Percentiles rank a stretch among this genome's conserved stretches.
phyloP scores from a whole-genome alignment of 2,113 vertebrate species.

The Bambusicola thoracicus region DNA sequence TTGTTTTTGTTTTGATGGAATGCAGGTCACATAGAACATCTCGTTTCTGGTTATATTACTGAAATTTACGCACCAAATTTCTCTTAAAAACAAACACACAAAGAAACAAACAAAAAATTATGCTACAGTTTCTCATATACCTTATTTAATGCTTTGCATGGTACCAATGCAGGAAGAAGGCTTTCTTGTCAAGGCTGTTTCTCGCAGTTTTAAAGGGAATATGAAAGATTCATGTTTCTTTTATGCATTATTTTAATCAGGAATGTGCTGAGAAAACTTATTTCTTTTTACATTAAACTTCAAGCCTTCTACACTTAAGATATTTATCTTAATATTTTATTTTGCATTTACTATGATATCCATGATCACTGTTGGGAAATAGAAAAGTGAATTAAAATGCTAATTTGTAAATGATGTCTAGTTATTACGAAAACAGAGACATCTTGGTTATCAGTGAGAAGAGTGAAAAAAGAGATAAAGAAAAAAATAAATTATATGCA shows the following conservation, averaged over 20 bases:
- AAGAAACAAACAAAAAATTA: too few relatives aligned
- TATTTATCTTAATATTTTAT: neutral
- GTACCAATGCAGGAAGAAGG: neutral
- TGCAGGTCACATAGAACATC: neutral
- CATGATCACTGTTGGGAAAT: neutral
- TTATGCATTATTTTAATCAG: neutral
- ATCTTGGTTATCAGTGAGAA: neutral
- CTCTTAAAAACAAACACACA: neutral
- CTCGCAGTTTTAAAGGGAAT: neutral
- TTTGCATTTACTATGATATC: neutral
- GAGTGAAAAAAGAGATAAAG: neutral
- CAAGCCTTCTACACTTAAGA: neutral
- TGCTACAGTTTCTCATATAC: neutral
- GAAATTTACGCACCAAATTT: neutral
- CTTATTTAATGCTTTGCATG: neutral
- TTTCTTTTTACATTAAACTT: neutral
- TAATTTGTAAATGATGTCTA: neutral
- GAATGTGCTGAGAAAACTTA: accelerated
- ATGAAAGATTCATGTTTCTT: neutral
- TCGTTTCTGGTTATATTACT: neutral
- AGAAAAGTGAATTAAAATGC: neutral
- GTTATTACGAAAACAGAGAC: neutral
- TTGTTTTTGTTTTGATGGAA: neutral
- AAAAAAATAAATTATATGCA: neutral
- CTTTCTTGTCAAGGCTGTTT: neutral